Evolutionary conservation across 2,888 invertebrate species (phyloP).

Genomic region (Trisateles emortualis): DNA sequence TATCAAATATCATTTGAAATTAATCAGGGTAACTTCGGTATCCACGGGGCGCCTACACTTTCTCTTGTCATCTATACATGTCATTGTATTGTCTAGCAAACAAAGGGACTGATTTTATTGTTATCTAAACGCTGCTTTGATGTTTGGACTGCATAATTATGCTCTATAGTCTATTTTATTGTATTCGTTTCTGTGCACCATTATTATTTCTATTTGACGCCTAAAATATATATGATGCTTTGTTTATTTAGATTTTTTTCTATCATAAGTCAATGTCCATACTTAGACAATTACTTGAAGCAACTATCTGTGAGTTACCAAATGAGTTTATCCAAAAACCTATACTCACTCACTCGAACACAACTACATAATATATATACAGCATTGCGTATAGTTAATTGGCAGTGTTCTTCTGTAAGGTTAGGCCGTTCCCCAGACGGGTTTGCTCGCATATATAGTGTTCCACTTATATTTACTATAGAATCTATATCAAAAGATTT

Average conservation of each 20-base stretch:
- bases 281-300: too few species aligned
- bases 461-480: too few species aligned
- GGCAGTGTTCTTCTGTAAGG: too few species aligned
- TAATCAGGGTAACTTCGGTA: constrained; percentile 69
- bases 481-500: constrained; percentile 35
- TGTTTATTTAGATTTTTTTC: too few species aligned
- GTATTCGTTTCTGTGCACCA: constrained; percentile 1
- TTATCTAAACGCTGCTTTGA: constrained; percentile 21
- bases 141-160: constrained; percentile 15
- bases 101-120: constrained; percentile 46
- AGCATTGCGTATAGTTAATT: too few species aligned
- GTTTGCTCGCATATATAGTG: too few species aligned
- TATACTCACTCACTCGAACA: too few species aligned
- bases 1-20: constrained; percentile 84
- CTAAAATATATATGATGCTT: background rate
- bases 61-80: constrained; percentile 45
- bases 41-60: constrained; percentile 55
- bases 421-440: too few species aligned
- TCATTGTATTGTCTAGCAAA: constrained; percentile 45
- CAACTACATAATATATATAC: too few species aligned
- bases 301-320: too few species aligned
- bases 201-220: background rate
- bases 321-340: too few species aligned
- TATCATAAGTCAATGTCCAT: too few species aligned
- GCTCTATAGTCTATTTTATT: constrained; percentile 20